Evolutionary conservation across 2,888 invertebrate species (phyloP).

Genomic region (Miltochrista miniata): DNA sequence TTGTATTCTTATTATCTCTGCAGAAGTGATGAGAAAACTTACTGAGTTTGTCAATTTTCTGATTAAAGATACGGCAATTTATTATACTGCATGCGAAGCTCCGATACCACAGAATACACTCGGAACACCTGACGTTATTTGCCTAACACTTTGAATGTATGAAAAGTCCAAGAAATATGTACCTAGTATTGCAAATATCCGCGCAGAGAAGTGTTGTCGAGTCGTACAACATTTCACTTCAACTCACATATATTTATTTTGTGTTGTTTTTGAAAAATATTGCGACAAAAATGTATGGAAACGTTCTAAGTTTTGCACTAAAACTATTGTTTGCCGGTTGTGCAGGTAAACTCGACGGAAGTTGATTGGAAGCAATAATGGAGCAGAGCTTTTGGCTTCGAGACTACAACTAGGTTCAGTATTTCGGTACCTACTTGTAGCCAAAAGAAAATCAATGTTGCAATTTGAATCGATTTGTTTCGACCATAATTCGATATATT

Average conservation of each 20-base stretch:
- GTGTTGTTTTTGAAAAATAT: conserved; percentile 24
- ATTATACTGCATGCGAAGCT: no score
- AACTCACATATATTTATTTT: conserved; percentile 24
- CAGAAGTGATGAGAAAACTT: no score
- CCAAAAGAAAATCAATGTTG: neutral
- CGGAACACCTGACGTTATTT: neutral
- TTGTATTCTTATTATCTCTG: no score
- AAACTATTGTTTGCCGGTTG: conserved; percentile 30
- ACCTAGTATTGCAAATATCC: conserved; percentile 23
- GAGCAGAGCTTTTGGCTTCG: conserved; percentile 12
- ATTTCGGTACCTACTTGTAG: conserved; percentile 8
- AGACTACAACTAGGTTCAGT: conserved; percentile 1
- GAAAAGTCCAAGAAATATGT: conserved; percentile 24
- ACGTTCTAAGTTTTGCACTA: conserved; percentile 23
- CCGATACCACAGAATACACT: neutral
- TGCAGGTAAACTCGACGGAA: conserved; percentile 21
- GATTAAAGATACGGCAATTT: no score
- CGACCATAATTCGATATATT: neutral
- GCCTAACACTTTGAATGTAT: conserved; percentile 14
- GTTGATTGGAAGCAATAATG: conserved; percentile 35
- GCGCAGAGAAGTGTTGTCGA: conserved; percentile 26
- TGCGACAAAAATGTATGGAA: conserved; percentile 20
- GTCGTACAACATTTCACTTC: conserved; percentile 29
- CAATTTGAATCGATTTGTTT: neutral
- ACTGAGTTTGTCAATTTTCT: no score